These are phyloP conservation scores for Dugesia japonica DNA, from an alignment of 2,888 invertebrate species.

Conservation along the genomic window DNA sequence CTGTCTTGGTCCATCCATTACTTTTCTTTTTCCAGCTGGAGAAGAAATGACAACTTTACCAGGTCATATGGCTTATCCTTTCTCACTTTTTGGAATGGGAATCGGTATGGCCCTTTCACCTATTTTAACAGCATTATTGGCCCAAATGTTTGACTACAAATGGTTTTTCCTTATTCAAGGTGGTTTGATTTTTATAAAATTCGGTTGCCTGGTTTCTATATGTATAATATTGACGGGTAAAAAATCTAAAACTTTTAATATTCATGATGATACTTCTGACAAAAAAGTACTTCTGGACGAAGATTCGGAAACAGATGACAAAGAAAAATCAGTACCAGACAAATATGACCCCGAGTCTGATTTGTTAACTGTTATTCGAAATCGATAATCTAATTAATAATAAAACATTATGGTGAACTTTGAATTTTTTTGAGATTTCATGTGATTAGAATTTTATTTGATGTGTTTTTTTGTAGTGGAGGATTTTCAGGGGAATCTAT, in stretches of 20 bases:
- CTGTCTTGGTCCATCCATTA: conserved; percentile 24
- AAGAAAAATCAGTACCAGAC: not conserved
- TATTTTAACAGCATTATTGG: not conserved
- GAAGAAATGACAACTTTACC: conserved; percentile 28
- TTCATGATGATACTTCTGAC: not conserved
- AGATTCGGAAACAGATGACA: not conserved
- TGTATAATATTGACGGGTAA: not conserved
- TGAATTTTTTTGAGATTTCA: not conserved
- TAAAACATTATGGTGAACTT: not conserved
- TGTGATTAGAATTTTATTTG: no score
- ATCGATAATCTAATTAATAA: not conserved
- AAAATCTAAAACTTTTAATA: not conserved
- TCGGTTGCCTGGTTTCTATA: not conserved
- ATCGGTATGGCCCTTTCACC: conserved; percentile 29
- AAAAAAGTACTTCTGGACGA: not conserved
- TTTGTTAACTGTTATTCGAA: not conserved
- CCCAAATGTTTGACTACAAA: conserved; percentile 16
- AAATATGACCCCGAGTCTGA: not conserved
- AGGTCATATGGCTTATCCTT: conserved; percentile 30
- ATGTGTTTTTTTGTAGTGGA: no score
- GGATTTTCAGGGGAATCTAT: no score
- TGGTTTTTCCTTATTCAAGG: conserved; percentile 29
- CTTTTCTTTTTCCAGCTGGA: conserved; percentile 29
- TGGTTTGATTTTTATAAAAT: conserved; percentile 11
- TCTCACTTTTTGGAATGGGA: conserved; percentile 27